These are phyloP conservation scores for Lophura nycthemera DNA, from an alignment of 2,113 vertebrate species.

Conservation along the genomic window DNA sequence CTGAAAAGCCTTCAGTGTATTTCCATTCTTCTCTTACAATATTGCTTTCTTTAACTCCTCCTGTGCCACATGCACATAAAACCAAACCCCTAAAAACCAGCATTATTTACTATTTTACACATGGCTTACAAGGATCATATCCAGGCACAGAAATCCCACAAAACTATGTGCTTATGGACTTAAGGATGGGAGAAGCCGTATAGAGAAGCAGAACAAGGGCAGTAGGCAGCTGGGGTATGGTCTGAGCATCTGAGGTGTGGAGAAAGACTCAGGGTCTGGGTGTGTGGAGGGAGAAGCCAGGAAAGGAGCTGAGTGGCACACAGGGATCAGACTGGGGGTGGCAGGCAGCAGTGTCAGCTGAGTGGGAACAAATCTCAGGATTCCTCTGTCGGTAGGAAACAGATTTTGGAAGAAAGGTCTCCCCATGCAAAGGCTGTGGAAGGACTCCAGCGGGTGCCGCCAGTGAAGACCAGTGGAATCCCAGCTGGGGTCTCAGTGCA, in stretches of 20 bases:
- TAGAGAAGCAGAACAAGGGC: not conserved
- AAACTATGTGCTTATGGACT: not conserved
- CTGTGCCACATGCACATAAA: not conserved
- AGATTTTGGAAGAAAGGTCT: not conserved
- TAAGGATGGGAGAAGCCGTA: not conserved
- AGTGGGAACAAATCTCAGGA: not conserved
- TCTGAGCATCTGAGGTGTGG: not conserved
- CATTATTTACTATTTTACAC: not conserved
- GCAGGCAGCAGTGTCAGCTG: not conserved
- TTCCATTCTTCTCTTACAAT: not conserved
- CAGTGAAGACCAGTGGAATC: not conserved
- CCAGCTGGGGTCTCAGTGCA: not conserved
- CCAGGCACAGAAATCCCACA: not conserved
- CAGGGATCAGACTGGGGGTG: not conserved
- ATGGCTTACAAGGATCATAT: not conserved
- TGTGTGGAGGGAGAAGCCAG: not conserved
- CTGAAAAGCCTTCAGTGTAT: not conserved
- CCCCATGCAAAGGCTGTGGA: not conserved
- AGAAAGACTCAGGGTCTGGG: not conserved
- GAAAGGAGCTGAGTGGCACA: not conserved
- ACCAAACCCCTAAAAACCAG: not conserved
- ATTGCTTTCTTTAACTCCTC: not conserved
- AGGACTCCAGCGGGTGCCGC: not conserved
- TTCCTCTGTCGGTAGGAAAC: not conserved
- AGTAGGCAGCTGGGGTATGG: not conserved